Evolutionary conservation across 2,113 vertebrate species (phyloP), one percentile per base, ranked within the genome.

Genomic region (Colinus virginianus): DNA sequence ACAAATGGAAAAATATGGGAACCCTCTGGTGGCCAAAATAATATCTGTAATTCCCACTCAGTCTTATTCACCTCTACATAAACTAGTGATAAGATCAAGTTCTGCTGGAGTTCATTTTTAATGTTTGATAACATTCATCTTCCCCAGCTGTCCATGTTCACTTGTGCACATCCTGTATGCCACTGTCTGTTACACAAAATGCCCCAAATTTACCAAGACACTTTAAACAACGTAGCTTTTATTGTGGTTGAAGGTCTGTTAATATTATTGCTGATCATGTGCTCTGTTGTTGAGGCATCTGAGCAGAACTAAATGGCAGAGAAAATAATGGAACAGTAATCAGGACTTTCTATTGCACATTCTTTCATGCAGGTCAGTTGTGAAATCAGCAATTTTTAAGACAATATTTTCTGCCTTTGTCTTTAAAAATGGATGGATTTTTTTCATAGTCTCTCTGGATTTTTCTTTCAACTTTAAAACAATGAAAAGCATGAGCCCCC

Each of bases 11-110:
- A 95, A 94, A 95, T 93, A 91, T 92, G 88, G 90, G 93, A 96
- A 95, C 91, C 91, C 94, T 95, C 92, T 96, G 89, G 93, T 94
- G 93, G 95, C 68, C 89, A 94, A 96, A 96, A 92, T 77, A 91
- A 70, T 92, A 94, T 71, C 83, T 94, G 71, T 93, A 96, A 94
- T 87, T 78, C 53, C 78, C 72, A 81, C 11, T 93, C 90, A 95
- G 67, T 34, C 74, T 87, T 93, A 95, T 85, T 55, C 58, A 84
- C 42, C 59, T 69, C 59, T 77, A 58, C 43, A 76, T 12, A 32
- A 87, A 68, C 34, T 66, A 63, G 32, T 3, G 16, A 43, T 66
- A 93, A 87, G 70, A 55, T 87, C 36, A 75, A 70, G 84, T 79
- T 77, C 56, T 95, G 22, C 66, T 55, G 16, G 42, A 58, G 32